phyloP scores from a whole-genome alignment of 2,888 invertebrate species.

The Villa cingulata region DNA sequence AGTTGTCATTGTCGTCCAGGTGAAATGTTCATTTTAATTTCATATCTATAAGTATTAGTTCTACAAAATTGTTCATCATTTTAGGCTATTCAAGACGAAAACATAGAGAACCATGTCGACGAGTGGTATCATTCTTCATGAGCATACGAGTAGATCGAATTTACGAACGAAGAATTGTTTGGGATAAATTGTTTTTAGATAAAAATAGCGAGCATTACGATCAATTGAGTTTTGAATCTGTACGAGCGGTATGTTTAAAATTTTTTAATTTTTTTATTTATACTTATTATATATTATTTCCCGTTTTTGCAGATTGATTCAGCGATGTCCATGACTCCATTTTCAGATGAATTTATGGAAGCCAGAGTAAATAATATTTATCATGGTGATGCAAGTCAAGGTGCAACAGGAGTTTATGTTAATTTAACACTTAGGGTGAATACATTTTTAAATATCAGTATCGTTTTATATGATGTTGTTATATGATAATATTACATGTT shows the following conservation, averaged over 20 bases:
- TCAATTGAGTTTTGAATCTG: slow-evolving; percentile 70
- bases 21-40: slow-evolving; percentile 9
- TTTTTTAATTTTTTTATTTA: too few species aligned
- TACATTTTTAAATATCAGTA: not conserved
- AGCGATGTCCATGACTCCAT: slow-evolving; percentile 83
- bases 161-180: slow-evolving; percentile 64
- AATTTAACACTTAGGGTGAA: slow-evolving; percentile 64
- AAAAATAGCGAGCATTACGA: slow-evolving; percentile 67
- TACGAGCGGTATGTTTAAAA: slow-evolving; percentile 59
- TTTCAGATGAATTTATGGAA: slow-evolving; percentile 74
- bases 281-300: not conserved
- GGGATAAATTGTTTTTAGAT: slow-evolving; percentile 62
- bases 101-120: slow-evolving; percentile 62
- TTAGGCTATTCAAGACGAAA: slow-evolving; percentile 49
- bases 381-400: slow-evolving; percentile 50
- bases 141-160: slow-evolving; percentile 70
- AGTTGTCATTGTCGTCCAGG: slow-evolving; percentile 79
- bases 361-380: slow-evolving; percentile 68
- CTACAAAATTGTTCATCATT: slow-evolving; percentile 4
- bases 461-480: too few species aligned
- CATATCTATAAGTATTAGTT: not conserved
- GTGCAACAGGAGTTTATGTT: slow-evolving; percentile 64
- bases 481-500: not conserved
- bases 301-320: slow-evolving; percentile 58
- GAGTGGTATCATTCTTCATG: slow-evolving; percentile 63